Percentiles rank a stretch among this genome's conserved stretches.
Evolutionary conservation across 2,797 vertebrate genomes (phyloP).

Genomic region (Protosalanx chinensis): DNA sequence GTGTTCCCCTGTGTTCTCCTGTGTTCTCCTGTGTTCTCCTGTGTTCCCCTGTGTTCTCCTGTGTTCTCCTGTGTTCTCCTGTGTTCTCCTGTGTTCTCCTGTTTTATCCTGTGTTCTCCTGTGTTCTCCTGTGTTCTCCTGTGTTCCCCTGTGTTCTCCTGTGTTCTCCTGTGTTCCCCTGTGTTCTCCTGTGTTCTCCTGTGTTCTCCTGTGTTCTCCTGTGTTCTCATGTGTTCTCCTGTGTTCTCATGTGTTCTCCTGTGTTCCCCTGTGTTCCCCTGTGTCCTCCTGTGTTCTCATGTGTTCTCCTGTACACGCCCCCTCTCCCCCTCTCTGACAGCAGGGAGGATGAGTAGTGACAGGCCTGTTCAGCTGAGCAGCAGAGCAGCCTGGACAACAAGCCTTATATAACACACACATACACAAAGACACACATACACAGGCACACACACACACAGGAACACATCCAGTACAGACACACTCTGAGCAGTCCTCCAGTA

Average conservation of each 20-base stretch:
- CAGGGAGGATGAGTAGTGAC: conserved; percentile 55
- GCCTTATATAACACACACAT: conserved; percentile 51
- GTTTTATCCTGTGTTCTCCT: background rate
- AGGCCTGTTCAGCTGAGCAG: conserved; percentile 42
- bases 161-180: too few relatives aligned
- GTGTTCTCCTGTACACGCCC: background rate
- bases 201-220: background rate
- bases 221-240: background rate
- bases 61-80: background rate
- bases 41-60: too few relatives aligned
- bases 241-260: background rate
- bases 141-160: background rate
- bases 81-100: background rate
- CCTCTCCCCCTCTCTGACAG: background rate
- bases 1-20: too few relatives aligned
- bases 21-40: too few relatives aligned
- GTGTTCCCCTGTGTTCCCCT: background rate
- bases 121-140: background rate
- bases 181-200: too few relatives aligned
- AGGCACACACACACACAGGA: background rate
- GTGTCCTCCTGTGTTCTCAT: background rate
- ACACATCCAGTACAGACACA: background rate
- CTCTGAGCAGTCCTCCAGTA: too few relatives aligned
- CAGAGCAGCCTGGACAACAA: conserved; percentile 47
- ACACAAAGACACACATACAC: background rate